Evolutionary conservation across 35 echinoderm and acorn worm species (phyloP), one percentile per base, ranked within the genome.

Genomic region (Diadema setosum): DNA sequence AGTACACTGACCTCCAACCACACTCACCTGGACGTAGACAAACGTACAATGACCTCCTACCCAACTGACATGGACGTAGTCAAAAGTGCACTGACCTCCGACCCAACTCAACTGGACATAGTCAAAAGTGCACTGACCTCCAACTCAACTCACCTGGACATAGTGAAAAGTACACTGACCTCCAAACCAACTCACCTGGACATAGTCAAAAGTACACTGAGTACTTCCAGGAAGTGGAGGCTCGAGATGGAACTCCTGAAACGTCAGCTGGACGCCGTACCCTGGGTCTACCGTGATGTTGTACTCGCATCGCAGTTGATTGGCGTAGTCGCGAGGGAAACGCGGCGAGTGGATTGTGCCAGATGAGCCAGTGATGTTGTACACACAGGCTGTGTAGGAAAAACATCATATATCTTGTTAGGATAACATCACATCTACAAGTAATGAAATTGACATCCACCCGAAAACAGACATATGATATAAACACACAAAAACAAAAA

Each of bases 181-280:
- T 11, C 9, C n/a, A 11, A n/a, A 41, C 9, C 1, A 39, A 42
- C 88, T 26, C 74, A 93, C 91, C 91, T 78, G 20, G 3, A 93
- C 29, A 43, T 88, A 93, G 42, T 93, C 91, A 83, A 48, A 88
- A 37, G 29, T 48, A 45, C 91, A 93, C 2, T n/a, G 8, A 7
- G 21, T 52, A 21, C 63, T 87, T 16, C 50, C 59, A 3, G 91
- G 60, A 33, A 45, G 27, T 14, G 75, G 50, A 16, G 58, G 55
- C 63, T 93, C 91, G 3, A 88, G 49, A 5, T 37, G 20, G 23
- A 93, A 93, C 32, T 88, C 85, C 0, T 46, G 26, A 43, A 93
- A 93, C 5, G 57, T 23, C 6, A 93, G 76, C 32, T 70, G 76
- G 24, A 93, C 83, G 0, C 58, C 75, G 16, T 18, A 93, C 0